Percentiles rank a stretch among this genome's conserved stretches.
Evolutionary conservation across 2,113 vertebrate genomes (phyloP).

Genomic region (Centrocercus urophasianus): DNA sequence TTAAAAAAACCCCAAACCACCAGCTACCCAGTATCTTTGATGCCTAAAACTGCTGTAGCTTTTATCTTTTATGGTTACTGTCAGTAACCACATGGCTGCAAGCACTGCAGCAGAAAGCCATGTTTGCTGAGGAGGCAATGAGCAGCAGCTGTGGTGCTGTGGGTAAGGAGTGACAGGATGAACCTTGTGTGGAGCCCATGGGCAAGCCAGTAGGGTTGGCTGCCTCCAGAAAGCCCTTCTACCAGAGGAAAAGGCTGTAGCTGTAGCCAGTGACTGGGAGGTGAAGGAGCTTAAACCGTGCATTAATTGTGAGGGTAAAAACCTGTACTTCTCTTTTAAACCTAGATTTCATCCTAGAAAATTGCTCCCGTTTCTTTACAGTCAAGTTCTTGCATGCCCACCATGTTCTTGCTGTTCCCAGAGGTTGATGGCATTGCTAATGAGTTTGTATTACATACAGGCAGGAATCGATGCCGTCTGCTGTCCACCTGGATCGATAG

Average conservation of each 20-base stretch:
- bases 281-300: background rate
- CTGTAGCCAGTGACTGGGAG: background rate
- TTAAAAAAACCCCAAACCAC: background rate
- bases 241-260: background rate
- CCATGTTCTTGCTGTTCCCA: background rate
- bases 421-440: background rate
- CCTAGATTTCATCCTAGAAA: background rate
- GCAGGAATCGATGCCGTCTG: conserved; percentile 40
- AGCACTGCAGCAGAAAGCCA: background rate
- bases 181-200: background rate
- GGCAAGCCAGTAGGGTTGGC: background rate
- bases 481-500: conserved; percentile 47
- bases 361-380: background rate
- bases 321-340: background rate
- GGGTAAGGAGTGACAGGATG: background rate
- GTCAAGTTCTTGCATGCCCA: background rate
- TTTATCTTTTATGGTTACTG: conserved; percentile 35
- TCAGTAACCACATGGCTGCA: conserved; percentile 24
- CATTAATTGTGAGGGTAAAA: background rate
- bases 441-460: conserved; percentile 10
- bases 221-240: background rate
- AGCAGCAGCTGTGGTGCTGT: background rate
- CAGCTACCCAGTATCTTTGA: background rate
- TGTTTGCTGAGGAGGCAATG: background rate
- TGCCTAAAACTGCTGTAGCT: conserved; percentile 10